Conservation (phyloP, 92 coral and sea anemone genomes). For the Blastomussa wellsi region DNA sequence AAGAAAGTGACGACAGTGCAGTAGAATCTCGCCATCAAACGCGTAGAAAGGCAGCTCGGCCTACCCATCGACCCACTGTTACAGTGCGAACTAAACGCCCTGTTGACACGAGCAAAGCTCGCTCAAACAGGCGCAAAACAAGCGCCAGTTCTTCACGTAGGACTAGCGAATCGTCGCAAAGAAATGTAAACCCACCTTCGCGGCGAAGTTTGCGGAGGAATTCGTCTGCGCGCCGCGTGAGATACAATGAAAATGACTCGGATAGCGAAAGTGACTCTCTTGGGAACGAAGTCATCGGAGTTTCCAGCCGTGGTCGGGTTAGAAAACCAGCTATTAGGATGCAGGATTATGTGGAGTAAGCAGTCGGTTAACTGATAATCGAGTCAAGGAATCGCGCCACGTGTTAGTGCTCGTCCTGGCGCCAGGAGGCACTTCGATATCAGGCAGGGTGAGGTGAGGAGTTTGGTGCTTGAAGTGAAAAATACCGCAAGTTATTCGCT, state of each 20-base stretch:
- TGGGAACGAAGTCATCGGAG: slow-evolving; percentile 46
- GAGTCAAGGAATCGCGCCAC: background rate
- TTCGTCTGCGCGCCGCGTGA: slow-evolving; percentile 65
- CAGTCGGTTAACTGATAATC: background rate
- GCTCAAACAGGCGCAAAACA: slow-evolving; percentile 28
- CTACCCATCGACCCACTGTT: slow-evolving; percentile 83
- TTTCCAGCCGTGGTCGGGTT: slow-evolving; percentile 97
- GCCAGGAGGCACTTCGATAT: background rate
- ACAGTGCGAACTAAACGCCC: slow-evolving; percentile 26
- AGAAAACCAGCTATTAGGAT: slow-evolving; percentile 91
- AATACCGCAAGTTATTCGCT: background rate
- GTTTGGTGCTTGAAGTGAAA: background rate
- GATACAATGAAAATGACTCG: slow-evolving; percentile 88
- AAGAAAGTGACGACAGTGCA: slow-evolving; percentile 54
- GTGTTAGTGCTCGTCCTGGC: background rate
- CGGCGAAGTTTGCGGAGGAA: slow-evolving; percentile 65
- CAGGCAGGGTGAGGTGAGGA: background rate
- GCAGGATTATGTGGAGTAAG: slow-evolving; percentile 89
- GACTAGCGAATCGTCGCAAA: slow-evolving; percentile 50
- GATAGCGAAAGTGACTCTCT: slow-evolving; percentile 81
- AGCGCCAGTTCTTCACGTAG: slow-evolving; percentile 41
- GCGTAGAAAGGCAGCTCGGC: slow-evolving; percentile 72
- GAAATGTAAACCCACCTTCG: slow-evolving; percentile 16
- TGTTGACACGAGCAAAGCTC: slow-evolving; percentile 16
- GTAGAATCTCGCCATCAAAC: slow-evolving; percentile 41